A percentile compares a stretch with the other conserved stretches of the same genome.
These are phyloP conservation scores for Leptodirus hochenwartii DNA, from an alignment of 2,888 invertebrate species.

Conservation along the genomic window DNA sequence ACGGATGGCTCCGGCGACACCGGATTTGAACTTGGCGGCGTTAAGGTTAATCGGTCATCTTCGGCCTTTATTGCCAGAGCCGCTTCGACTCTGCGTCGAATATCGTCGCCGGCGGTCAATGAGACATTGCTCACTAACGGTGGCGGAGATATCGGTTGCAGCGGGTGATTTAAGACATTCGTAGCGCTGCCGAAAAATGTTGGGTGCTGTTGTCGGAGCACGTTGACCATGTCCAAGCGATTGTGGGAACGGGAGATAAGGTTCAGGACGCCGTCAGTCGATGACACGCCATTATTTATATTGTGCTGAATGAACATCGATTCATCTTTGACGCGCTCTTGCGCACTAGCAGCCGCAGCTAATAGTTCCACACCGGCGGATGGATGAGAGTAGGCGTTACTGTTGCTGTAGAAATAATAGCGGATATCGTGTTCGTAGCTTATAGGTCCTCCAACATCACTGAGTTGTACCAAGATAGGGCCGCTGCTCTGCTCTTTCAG, in stretches of 20 bases:
- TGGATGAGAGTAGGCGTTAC: slow-evolving; percentile 17
- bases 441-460: no score
- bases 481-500: slow-evolving; percentile 14
- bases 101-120: slow-evolving; percentile 31
- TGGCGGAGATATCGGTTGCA: slow-evolving; percentile 7
- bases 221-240: slow-evolving; percentile 20
- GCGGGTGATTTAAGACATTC: neutral
- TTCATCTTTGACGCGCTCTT: slow-evolving; percentile 25
- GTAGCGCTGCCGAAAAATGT: slow-evolving; percentile 6
- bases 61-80: slow-evolving; percentile 37
- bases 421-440: slow-evolving; percentile 23
- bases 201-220: slow-evolving; percentile 11
- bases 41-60: slow-evolving; percentile 30
- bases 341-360: slow-evolving; percentile 28
- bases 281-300: slow-evolving; percentile 4
- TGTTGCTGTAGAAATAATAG: slow-evolving; percentile 19
- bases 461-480: slow-evolving; percentile 5
- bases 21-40: slow-evolving; percentile 41
- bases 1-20: slow-evolving; percentile 28
- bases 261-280: slow-evolving; percentile 19
- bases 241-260: slow-evolving; percentile 21
- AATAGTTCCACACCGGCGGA: slow-evolving; percentile 24
- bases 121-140: slow-evolving; percentile 17
- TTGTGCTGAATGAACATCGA: no score
- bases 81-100: slow-evolving; percentile 43